These are phyloP conservation scores for Teleiodes luculella DNA, from an alignment of 2,888 invertebrate genomes.

Conservation along the genomic window DNA sequence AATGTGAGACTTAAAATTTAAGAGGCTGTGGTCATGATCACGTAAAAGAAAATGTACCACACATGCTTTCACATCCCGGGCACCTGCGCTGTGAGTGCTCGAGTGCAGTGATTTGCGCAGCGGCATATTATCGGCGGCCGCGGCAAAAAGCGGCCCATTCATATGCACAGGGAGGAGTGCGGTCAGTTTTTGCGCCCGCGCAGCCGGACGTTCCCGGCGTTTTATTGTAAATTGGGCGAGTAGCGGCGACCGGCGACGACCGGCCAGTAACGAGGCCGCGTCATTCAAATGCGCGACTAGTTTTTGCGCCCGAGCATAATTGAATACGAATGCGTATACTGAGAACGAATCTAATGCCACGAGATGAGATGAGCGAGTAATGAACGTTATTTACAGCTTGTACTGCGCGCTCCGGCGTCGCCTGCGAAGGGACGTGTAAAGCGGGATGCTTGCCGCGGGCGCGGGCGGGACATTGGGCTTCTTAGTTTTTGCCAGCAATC, in stretches of 20 bases:
- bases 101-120: conserved; percentile 23
- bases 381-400: conserved; percentile 41
- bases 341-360: conserved; percentile 57
- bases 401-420: conserved; percentile 6
- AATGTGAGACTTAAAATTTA: no score
- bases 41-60: background rate
- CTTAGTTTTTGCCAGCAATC: no score
- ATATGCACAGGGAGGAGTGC: conserved; percentile 66
- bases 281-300: conserved; percentile 74
- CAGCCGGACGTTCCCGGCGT: conserved; percentile 71
- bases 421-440: no score
- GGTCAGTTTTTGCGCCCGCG: conserved; percentile 59
- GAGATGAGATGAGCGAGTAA: conserved; percentile 41
- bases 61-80: background rate
- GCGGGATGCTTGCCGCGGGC: no score
- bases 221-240: conserved; percentile 74
- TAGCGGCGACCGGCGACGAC: conserved; percentile 15
- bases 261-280: conserved; percentile 26
- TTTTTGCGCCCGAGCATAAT: conserved; percentile 68
- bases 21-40: no score
- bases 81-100: no score
- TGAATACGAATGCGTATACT: conserved; percentile 66
- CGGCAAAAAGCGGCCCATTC: conserved; percentile 68
- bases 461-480: no score
- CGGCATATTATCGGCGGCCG: conserved; percentile 47